Base-by-base conservation (phyloP, 2,113 vertebrate genomes). In the Paralichthys olivaceus region DNA sequence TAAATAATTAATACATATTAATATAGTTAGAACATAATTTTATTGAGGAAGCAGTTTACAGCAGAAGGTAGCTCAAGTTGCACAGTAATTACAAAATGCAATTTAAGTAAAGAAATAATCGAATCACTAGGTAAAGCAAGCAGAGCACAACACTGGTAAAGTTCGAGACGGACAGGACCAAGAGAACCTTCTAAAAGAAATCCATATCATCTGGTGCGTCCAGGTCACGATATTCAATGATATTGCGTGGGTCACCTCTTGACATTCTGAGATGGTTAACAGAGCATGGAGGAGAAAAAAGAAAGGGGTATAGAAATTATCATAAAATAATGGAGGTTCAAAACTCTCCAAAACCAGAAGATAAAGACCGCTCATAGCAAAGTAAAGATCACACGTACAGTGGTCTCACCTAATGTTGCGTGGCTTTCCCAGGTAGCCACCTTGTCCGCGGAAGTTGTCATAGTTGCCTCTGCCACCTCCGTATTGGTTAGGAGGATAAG, bases 191-290 rank as follows among this genome's bases (percentile, higher is more conserved):
- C 86, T 95, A 97, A 91, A 98, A 98, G 93, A 98, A 98, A 74
- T 97, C 97, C 34, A 97, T 95, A 2, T 98, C 97, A 9, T 98
- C 97, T 0, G 96, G 97, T 7, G 97, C 96, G 14, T 98, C 97
- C 84, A 98, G 92, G 88, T 98, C 97, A 1, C 96, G 92, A 67
- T 98, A 98, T 57, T 98, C 97, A 17, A 98, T 94, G 69, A 98
- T 96, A 82, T 96, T 96, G 20, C 97, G 93, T 17, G 97, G 97
- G 82, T 98, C 97, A 0, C 97, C 96, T 4, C 96, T 94, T 32
- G 95, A 94, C 95, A 97, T 96, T 91, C 97, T 98, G 87, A n/a
- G 54, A 54, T 22, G 49, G 58, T 59, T 23, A 23, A 66, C 0
- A 32, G 67, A 26, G 55, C 22, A 7, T 29, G 40, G 8, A 45